A percentile compares a stretch with the other conserved stretches of the same genome.
phyloP scores from a whole-genome alignment of 2,113 vertebrate genomes.

The Tachycineta bicolor region DNA sequence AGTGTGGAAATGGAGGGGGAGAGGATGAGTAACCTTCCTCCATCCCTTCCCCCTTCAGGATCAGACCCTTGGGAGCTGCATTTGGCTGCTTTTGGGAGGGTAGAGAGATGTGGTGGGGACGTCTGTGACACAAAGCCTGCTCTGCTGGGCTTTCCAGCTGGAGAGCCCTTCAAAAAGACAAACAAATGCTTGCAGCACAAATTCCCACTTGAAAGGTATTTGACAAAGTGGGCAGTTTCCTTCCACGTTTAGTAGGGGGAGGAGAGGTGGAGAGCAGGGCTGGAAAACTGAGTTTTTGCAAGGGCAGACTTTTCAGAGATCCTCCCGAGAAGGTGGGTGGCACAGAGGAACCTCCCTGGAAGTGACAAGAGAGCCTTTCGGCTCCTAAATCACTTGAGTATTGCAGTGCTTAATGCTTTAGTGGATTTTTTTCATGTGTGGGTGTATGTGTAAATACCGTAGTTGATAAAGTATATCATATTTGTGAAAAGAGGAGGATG shows the following conservation, averaged over 20 bases:
- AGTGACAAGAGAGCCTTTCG: background rate
- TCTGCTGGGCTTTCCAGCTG: background rate
- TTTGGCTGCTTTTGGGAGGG: background rate
- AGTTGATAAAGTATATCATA: background rate
- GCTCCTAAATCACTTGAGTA: background rate
- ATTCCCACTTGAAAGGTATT: background rate
- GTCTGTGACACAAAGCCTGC: background rate
- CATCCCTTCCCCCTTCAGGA: background rate
- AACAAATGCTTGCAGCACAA: background rate
- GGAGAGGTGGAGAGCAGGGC: background rate
- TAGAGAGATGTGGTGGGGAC: background rate
- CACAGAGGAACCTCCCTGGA: background rate
- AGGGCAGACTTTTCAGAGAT: background rate
- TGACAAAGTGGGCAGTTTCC: background rate
- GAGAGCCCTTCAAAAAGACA: background rate
- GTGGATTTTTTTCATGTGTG: background rate
- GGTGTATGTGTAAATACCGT: background rate
- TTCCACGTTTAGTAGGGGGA: background rate
- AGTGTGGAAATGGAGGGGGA: background rate
- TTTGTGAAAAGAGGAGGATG: background rate
- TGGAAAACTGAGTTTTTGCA: background rate
- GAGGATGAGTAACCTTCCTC: background rate
- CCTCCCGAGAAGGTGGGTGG: background rate
- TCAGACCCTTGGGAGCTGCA: background rate
- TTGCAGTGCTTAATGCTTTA: background rate